Base-by-base conservation (phyloP, 2,888 invertebrate species). In the Brachyopa scutellaris region DNA sequence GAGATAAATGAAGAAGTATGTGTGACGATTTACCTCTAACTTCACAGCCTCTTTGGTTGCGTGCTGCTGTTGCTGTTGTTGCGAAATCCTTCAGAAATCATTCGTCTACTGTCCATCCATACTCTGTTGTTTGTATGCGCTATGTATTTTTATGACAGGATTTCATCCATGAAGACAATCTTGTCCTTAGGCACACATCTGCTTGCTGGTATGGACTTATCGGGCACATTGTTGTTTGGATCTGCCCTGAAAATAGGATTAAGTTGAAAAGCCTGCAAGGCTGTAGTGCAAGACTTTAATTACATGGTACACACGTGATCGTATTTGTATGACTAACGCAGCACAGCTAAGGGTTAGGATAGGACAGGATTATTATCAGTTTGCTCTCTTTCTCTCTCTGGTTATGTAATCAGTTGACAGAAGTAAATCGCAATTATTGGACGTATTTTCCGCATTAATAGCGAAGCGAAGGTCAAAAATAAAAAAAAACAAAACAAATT, bases 341-440 rank as follows among this genome's bases (percentile, higher is more conserved):
- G n/a, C n/a, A n/a, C n/a, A n/a, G n/a, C n/a, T n/a, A n/a, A n/a
- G 31, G 51, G 51, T n/a, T 31, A 26, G 15, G 51, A 31, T 31
- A 8, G 11, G n/a, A 9, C 36, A n/a, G 57, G 31, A 61, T 61
- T 45, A 45, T 61, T 31, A 31, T 61, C 38, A 26, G 19, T 36
- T 36, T 36, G n/a, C 9, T 9, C 2, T n/a, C 26, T 38, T 6
- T 29, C 17, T 13, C 26, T 17, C 13, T 49, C 47, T 17, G 38
- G 70, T 72, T 23, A 45, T 26, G 62, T 47, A 73, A 38, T 73
- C 53, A 73, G 53, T 62, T 45, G 42, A 13, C 38, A 72, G 36
- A 69, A 69, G 47, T 42, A 40, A 72, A 62, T 53, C 62, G 62
- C 15, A 72, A 61, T 61, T 62, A 72, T 61, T 33, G 73, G 42